A percentile compares a stretch with the other conserved stretches of the same genome.
These are phyloP conservation scores for Cyprinodon variegatus DNA, from an alignment of 2,113 vertebrate genomes.

Conservation along the genomic window DNA sequence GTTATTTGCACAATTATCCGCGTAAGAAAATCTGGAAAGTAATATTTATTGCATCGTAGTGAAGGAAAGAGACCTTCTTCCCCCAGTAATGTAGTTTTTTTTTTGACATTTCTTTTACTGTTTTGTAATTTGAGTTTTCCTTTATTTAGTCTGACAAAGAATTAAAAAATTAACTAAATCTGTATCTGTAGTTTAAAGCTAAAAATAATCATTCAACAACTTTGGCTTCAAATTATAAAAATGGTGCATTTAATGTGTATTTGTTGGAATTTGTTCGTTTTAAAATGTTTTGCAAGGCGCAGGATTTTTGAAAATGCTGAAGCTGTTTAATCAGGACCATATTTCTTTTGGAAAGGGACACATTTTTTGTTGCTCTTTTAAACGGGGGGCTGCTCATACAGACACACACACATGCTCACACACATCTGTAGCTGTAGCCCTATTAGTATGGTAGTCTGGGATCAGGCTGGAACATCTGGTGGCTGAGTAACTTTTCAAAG, in stretches of 20 bases:
- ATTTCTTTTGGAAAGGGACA: constrained; percentile 16
- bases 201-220: neutral
- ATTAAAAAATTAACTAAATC: neutral
- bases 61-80: too few relatives aligned
- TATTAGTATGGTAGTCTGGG: constrained; percentile 75
- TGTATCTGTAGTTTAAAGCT: neutral
- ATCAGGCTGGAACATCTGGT: constrained; percentile 77
- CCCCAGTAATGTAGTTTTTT: neutral
- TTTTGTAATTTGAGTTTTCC: neutral
- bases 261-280: neutral
- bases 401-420: constrained; percentile 30
- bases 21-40: too few relatives aligned
- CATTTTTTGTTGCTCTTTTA: constrained; percentile 38
- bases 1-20: too few relatives aligned
- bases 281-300: constrained; percentile 7
- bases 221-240: too few relatives aligned
- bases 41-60: too few relatives aligned
- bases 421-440: constrained; percentile 28
- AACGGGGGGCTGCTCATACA: neutral
- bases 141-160: neutral
- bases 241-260: neutral
- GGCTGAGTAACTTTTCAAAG: constrained; percentile 74
- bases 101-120: neutral
- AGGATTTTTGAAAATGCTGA: constrained; percentile 7
- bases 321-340: constrained; percentile 5